A percentile compares a stretch with the other conserved stretches of the same genome.
phyloP scores from a whole-genome alignment of 2,113 vertebrate species.

The Malurus cyaneus region DNA sequence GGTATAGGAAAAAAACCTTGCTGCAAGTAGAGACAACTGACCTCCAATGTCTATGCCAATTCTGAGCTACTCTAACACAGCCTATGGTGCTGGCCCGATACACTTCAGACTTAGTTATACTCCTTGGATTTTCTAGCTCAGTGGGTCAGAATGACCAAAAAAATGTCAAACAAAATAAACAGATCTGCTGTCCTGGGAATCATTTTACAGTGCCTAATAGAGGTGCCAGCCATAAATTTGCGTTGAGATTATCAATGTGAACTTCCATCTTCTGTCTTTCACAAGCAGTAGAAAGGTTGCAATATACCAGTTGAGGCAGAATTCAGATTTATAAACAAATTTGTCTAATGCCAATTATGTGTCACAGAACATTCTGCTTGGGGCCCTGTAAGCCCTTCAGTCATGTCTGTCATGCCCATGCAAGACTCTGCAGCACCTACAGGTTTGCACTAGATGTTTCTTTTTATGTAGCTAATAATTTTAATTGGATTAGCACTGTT shows the following conservation, averaged over 20 bases:
- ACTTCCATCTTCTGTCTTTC: neutral
- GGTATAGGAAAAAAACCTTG: neutral
- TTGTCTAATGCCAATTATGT: neutral
- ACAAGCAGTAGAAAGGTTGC: neutral
- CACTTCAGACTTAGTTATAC: neutral
- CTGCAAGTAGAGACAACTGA: neutral
- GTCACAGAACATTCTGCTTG: neutral
- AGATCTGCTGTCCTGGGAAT: rapidly evolving
- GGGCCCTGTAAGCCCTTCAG: neutral
- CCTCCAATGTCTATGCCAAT: neutral
- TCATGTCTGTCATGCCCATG: neutral
- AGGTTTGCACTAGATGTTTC: neutral
- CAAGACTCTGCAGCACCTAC: neutral
- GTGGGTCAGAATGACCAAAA: neutral
- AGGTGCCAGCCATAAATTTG: neutral
- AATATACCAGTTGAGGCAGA: neutral
- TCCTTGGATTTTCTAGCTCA: neutral
- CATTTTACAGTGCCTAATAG: neutral
- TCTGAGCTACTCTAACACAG: neutral
- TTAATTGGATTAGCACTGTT: neutral
- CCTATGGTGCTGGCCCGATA: neutral
- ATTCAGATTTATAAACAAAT: neutral
- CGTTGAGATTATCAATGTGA: neutral
- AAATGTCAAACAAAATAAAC: neutral
- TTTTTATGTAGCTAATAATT: neutral